Conservation (phyloP, 2,888 invertebrate genomes). For the Cephus pulcher region DNA sequence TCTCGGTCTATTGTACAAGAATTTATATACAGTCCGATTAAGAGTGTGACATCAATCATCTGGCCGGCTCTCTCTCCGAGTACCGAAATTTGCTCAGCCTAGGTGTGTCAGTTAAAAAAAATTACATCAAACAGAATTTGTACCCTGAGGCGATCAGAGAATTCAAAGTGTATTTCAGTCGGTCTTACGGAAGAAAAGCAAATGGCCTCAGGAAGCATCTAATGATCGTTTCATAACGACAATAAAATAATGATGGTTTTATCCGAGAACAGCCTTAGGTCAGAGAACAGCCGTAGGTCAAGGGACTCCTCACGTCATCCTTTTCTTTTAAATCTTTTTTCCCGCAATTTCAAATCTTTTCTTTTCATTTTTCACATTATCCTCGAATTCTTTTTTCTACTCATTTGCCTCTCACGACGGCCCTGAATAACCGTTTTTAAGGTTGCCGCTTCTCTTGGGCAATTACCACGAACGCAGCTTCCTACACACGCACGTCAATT, state of each 20-base stretch:
- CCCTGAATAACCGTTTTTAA: neutral
- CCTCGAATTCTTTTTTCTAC: neutral
- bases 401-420: neutral
- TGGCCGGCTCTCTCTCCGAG: neutral
- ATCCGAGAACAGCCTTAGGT: neutral
- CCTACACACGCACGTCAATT: neutral
- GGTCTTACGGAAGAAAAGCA: neutral
- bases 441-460: neutral
- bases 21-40: too few relatives aligned
- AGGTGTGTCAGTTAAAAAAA: neutral
- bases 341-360: neutral
- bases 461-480: neutral
- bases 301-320: neutral
- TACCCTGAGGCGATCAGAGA: neutral
- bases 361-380: neutral
- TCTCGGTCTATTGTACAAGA: too few relatives aligned
- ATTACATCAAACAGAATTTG: neutral
- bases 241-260: neutral
- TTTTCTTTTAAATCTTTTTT: neutral
- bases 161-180: neutral
- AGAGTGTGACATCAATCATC: neutral
- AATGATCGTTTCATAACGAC: neutral
- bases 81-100: neutral
- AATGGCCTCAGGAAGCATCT: neutral
- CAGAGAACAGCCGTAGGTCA: neutral